phyloP scores from a whole-genome alignment of 2,888 invertebrate genomes.

The Adineta ricciae region DNA sequence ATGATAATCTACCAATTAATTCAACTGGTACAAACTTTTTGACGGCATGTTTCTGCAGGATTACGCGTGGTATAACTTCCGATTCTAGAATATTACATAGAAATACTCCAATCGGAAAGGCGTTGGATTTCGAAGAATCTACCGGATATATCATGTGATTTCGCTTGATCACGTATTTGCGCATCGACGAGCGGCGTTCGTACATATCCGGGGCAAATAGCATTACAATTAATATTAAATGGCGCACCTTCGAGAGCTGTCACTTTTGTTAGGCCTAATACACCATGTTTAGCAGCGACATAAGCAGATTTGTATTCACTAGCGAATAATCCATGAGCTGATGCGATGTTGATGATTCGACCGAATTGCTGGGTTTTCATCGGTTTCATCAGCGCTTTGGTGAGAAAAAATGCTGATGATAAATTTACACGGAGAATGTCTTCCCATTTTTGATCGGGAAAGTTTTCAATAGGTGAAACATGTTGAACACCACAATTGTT shows the following conservation, averaged over 20 bases:
- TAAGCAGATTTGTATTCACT: slow-evolving; percentile 42
- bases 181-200: slow-evolving; percentile 38
- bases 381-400: slow-evolving; percentile 37
- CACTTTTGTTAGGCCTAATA: slow-evolving; percentile 43
- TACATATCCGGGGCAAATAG: slow-evolving; percentile 44
- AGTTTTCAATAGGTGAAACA: slow-evolving; percentile 39
- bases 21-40: background rate
- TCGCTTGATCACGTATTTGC: slow-evolving; percentile 20
- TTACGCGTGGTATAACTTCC: background rate
- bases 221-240: slow-evolving; percentile 42
- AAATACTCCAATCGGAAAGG: too few species aligned
- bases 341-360: slow-evolving; percentile 43
- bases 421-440: slow-evolving; percentile 40
- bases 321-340: slow-evolving; percentile 41
- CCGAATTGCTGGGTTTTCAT: slow-evolving; percentile 41
- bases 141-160: slow-evolving; percentile 9
- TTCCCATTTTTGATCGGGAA: slow-evolving; percentile 41
- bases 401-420: slow-evolving; percentile 41
- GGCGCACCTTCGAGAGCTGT: slow-evolving; percentile 41
- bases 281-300: slow-evolving; percentile 42
- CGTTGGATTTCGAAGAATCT: background rate
- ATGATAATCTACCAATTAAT: background rate
- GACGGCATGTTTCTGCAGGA: background rate
- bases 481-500: slow-evolving; percentile 43
- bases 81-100: background rate